Conservation (phyloP, 1,140 invertebrate genomes). For the Lineus longissimus region DNA sequence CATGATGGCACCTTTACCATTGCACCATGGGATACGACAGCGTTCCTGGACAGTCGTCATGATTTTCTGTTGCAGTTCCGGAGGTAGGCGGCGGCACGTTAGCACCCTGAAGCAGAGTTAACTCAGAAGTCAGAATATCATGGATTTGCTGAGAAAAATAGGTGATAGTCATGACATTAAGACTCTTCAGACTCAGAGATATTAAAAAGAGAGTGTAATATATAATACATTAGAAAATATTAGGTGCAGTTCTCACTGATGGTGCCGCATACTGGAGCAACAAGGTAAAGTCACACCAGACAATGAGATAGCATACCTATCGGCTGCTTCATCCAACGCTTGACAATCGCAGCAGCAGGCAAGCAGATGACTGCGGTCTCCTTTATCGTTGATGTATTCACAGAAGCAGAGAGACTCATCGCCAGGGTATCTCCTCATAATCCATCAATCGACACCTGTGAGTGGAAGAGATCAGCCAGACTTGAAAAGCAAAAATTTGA, state of each 20-base stretch:
- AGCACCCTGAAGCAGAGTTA: slow-evolving; percentile 26
- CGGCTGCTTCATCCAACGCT: slow-evolving; percentile 42
- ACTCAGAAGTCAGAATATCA: background rate
- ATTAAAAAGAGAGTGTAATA: too few species aligned
- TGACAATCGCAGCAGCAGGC: slow-evolving; percentile 50
- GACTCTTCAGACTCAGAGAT: too few species aligned
- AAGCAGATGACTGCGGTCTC: slow-evolving; percentile 44
- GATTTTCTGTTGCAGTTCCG: slow-evolving; percentile 24
- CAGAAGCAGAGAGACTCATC: slow-evolving; percentile 44
- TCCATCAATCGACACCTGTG: too few species aligned
- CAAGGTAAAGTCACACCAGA: too few species aligned
- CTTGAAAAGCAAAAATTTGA: too few species aligned
- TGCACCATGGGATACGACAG: slow-evolving; percentile 36
- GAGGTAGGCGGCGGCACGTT: slow-evolving; percentile 27
- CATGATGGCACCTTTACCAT: slow-evolving; percentile 35
- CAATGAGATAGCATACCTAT: slow-evolving; percentile 30
- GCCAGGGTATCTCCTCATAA: background rate
- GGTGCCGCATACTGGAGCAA: too few species aligned
- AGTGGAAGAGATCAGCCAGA: too few species aligned
- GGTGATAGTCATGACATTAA: too few species aligned
- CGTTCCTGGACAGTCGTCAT: slow-evolving; percentile 29
- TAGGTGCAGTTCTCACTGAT: too few species aligned
- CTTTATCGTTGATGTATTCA: slow-evolving; percentile 44
- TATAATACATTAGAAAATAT: too few species aligned
- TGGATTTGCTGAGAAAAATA: background rate